Evolutionary conservation across 2,888 invertebrate genomes (phyloP).

Genomic region (Fabriciana adippe): DNA sequence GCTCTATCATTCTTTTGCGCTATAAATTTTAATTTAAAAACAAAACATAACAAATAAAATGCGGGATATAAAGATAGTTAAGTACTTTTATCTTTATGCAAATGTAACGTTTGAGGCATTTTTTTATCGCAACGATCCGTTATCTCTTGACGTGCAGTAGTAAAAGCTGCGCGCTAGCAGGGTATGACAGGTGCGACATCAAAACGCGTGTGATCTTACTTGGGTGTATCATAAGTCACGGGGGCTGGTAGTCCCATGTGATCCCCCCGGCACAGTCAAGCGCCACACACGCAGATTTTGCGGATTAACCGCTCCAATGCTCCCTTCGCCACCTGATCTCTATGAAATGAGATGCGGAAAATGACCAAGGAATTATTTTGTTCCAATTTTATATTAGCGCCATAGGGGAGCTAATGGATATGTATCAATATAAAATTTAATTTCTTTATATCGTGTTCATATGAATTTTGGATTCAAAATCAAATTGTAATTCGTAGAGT

Average conservation of each 20-base stretch:
- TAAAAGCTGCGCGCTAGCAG: conserved; percentile 40
- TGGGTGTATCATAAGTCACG: conserved; percentile 39
- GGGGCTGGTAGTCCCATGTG: conserved; percentile 40
- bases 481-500: too few relatives aligned
- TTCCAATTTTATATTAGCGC: conserved; percentile 35
- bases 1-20: conserved; percentile 26
- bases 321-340: conserved; percentile 47
- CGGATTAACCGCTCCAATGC: conserved; percentile 49
- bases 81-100: conserved; percentile 42
- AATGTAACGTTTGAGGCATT: conserved; percentile 40
- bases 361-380: conserved; percentile 43
- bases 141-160: conserved; percentile 46
- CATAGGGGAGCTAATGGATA: neutral
- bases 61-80: conserved; percentile 36
- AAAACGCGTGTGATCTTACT: conserved; percentile 45
- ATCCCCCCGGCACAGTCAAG: conserved; percentile 48
- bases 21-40: conserved; percentile 38
- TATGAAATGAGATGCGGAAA: conserved; percentile 41
- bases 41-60: conserved; percentile 36
- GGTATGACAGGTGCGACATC: conserved; percentile 47
- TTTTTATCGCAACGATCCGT: conserved; percentile 43
- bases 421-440: neutral
- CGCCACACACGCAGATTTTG: conserved; percentile 53
- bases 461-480: neutral
- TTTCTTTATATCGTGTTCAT: neutral